Evolutionary conservation across 2,113 vertebrate species (phyloP), one percentile per base, ranked within the genome.

Genomic region (Sinocyclocheilus grahami): DNA sequence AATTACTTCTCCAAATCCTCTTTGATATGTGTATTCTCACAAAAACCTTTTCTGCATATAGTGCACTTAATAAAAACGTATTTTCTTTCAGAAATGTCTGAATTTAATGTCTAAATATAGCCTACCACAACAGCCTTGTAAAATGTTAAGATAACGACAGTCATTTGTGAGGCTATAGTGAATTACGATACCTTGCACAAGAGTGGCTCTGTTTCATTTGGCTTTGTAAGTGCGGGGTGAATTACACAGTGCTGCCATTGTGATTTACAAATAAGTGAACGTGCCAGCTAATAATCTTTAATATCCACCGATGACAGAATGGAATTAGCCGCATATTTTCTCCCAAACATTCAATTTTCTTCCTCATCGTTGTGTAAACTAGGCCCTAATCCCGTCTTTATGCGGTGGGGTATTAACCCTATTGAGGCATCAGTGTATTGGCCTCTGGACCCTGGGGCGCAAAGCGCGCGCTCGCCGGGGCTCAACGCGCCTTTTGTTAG

Each of bases 241-340:
- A 94, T 90, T 88, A 90, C 96, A 98, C 97, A 99, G 95, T 95
- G 93, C 94, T 46, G 10, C 96, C 95, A 96, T 98, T 99, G 97
- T 99, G 93, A 95, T 94, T 94, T 91, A 92, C 88, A 91, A 94
- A 93, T 94, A 93, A 93, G 91, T 90, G 90, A 91, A 91, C 92
- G 91, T 91, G 95, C 94, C 94, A 89, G 92, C 89, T 94, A 95
- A 94, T 95, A 92, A 95, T 95, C 97, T 97, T 96, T 97, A 98
- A 98, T 99, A 98, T 97, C 96, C 96, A 97, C 95, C 88, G 98
- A 94, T 99, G 98, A 99, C 97, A 98, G 97, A 95, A 96, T 92
- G 96, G 97, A 98, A 98, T 99, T 98, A 98, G 93, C 94, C 86
- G 92, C 95, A 94, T 97, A 96, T 96, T 96, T 95, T 90, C 90